Percentiles rank a stretch among this genome's conserved stretches.
These are phyloP conservation scores for Nibea albiflora DNA, from an alignment of 2,113 vertebrate species.

Conservation along the genomic window DNA sequence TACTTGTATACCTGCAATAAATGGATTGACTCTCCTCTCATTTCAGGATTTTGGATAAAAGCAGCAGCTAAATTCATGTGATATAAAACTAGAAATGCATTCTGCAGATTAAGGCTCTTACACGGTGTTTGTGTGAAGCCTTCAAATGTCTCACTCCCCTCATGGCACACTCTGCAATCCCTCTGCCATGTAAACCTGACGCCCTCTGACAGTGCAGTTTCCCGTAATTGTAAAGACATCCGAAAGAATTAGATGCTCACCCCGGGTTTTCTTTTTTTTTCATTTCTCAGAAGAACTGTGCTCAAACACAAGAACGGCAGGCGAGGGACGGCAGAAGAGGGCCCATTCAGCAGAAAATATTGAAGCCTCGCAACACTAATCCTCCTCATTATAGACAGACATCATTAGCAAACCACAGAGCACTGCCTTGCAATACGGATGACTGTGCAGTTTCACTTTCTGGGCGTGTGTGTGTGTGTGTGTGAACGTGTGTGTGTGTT, in stretches of 20 bases:
- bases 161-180: slow-evolving; percentile 11
- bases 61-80: neutral
- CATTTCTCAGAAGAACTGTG: slow-evolving; percentile 34
- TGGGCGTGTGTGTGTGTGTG: slow-evolving; percentile 13
- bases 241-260: slow-evolving; percentile 47
- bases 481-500: slow-evolving; percentile 32
- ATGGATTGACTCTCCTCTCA: slow-evolving; percentile 5
- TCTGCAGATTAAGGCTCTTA: slow-evolving; percentile 33
- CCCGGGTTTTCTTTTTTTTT: slow-evolving; percentile 13
- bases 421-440: slow-evolving; percentile 57
- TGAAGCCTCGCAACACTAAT: slow-evolving; percentile 69
- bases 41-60: slow-evolving; percentile 2
- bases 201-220: slow-evolving; percentile 59
- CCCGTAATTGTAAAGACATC: slow-evolving; percentile 34
- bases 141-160: slow-evolving; percentile 26
- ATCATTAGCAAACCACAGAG: slow-evolving; percentile 72
- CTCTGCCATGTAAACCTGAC: slow-evolving; percentile 43
- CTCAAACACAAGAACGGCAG: slow-evolving; percentile 37
- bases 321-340: slow-evolving; percentile 43
- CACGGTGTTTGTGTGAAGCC: slow-evolving; percentile 24
- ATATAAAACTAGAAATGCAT: slow-evolving; percentile 20
- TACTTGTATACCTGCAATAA: neutral
- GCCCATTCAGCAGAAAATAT: slow-evolving; percentile 75
- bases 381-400: slow-evolving; percentile 74
- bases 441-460: slow-evolving; percentile 65